A percentile compares a stretch with the other conserved stretches of the same genome.
These are phyloP conservation scores for Paelopatides confundens DNA, from an alignment of 53 echinoderm and acorn worm genomes.

Conservation along the genomic window DNA sequence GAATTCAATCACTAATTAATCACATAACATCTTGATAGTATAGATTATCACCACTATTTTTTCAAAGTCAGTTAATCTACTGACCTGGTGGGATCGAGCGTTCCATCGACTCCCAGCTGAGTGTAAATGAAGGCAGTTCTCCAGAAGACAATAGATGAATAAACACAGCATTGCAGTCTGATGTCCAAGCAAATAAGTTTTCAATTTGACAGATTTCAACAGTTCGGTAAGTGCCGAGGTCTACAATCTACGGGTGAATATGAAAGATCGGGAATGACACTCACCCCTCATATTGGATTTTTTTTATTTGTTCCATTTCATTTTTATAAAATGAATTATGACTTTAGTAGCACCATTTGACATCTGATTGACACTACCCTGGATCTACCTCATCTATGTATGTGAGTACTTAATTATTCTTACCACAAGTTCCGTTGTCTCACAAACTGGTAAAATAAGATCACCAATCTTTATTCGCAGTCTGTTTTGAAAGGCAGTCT, in stretches of 20 bases:
- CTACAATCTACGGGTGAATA: too few species aligned
- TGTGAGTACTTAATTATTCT: too few species aligned
- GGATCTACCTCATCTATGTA: too few species aligned
- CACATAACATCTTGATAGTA: too few species aligned
- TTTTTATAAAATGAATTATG: too few species aligned
- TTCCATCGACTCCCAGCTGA: constrained; percentile 52
- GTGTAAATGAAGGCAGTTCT: constrained; percentile 42
- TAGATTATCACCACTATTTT: too few species aligned
- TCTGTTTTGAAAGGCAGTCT: constrained; percentile 44
- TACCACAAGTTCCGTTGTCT: constrained; percentile 55
- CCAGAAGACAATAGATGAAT: constrained; percentile 56
- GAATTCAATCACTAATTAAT: too few species aligned
- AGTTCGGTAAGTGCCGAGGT: constrained; percentile 52
- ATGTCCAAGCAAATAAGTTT: constrained; percentile 60
- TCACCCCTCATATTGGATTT: too few species aligned
- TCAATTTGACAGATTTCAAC: constrained; percentile 59
- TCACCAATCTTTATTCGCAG: constrained; percentile 46
- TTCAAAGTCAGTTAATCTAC: background rate
- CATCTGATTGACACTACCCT: too few species aligned
- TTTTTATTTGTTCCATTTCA: too few species aligned
- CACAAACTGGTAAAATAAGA: constrained; percentile 29
- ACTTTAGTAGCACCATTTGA: too few species aligned
- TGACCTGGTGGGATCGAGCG: constrained; percentile 30
- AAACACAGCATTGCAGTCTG: constrained; percentile 60
- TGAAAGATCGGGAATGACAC: too few species aligned